These are phyloP conservation scores for Esperia sulphurella DNA, from an alignment of 2,888 invertebrate genomes.

Conservation along the genomic window DNA sequence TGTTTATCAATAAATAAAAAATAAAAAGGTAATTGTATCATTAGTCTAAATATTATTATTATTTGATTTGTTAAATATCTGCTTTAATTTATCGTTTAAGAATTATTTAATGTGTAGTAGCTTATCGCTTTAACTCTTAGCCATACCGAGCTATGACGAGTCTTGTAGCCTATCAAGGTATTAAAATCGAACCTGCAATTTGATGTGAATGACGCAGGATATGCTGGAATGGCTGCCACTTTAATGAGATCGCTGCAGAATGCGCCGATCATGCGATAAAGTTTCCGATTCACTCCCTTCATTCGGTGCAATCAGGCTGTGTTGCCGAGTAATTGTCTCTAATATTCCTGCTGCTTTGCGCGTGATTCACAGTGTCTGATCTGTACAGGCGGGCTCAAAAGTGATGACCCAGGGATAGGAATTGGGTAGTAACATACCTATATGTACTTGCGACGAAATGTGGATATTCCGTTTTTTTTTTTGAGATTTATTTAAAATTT, in stretches of 20 bases:
- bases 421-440: too few relatives aligned
- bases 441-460: too few relatives aligned
- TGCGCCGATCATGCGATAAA: slow-evolving; percentile 29
- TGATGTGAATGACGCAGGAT: neutral
- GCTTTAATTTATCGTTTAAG: too few relatives aligned
- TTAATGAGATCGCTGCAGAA: slow-evolving; percentile 32
- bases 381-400: neutral
- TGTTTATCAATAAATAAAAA: too few relatives aligned
- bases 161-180: neutral
- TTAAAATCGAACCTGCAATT: neutral
- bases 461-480: too few relatives aligned
- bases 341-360: slow-evolving; percentile 1
- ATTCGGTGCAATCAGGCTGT: neutral
- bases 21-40: too few relatives aligned
- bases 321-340: slow-evolving; percentile 11
- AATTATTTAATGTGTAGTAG: too few relatives aligned
- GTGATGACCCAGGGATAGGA: too few relatives aligned
- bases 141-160: neutral
- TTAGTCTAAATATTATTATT: too few relatives aligned
- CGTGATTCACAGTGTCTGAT: neutral
- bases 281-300: slow-evolving; percentile 21
- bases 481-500: too few relatives aligned
- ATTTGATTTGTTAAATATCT: too few relatives aligned
- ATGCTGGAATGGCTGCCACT: slow-evolving; percentile 12
- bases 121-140: neutral